phyloP scores from a whole-genome alignment of 2,113 vertebrate genomes.

The Percopsis transmontana region DNA sequence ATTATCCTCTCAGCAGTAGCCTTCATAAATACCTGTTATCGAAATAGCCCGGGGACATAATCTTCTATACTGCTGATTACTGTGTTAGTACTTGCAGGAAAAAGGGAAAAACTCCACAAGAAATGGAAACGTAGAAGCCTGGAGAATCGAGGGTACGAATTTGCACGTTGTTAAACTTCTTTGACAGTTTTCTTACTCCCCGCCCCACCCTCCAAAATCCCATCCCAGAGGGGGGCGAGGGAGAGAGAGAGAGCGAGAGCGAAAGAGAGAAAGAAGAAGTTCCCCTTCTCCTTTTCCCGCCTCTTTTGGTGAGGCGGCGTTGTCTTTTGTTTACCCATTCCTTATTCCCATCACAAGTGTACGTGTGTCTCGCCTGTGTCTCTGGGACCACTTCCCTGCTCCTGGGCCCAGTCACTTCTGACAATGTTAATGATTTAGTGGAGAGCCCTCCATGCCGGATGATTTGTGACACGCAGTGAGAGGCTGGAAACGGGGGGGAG shows the following conservation, averaged over 20 bases:
- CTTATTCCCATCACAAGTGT: slow-evolving; percentile 66
- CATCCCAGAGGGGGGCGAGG: slow-evolving; percentile 55
- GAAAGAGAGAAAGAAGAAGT: slow-evolving; percentile 33
- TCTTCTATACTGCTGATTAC: slow-evolving; percentile 8
- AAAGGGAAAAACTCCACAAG: slow-evolving; percentile 7
- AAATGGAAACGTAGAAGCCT: slow-evolving; percentile 22
- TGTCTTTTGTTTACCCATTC: slow-evolving; percentile 72
- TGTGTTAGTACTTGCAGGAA: slow-evolving; percentile 30
- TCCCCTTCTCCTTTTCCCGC: not conserved
- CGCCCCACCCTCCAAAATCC: slow-evolving; percentile 52
- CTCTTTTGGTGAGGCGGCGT: not conserved
- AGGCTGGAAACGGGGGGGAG: slow-evolving; percentile 87
- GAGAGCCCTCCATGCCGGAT: slow-evolving; percentile 90
- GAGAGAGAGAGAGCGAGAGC: slow-evolving; percentile 4
- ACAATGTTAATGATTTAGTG: slow-evolving; percentile 99
- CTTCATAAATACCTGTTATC: slow-evolving; percentile 29
- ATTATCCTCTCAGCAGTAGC: slow-evolving; percentile 28
- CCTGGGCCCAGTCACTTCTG: slow-evolving; percentile 92
- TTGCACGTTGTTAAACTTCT: slow-evolving; percentile 67
- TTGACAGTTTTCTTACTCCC: slow-evolving; percentile 78
- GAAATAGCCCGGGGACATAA: slow-evolving; percentile 39
- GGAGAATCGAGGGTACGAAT: slow-evolving; percentile 48
- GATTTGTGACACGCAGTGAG: slow-evolving; percentile 96
- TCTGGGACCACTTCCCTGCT: slow-evolving; percentile 69
- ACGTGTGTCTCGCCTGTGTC: slow-evolving; percentile 65